Conservation (phyloP, 2,888 invertebrate genomes). For the Pandemis corylana region DNA sequence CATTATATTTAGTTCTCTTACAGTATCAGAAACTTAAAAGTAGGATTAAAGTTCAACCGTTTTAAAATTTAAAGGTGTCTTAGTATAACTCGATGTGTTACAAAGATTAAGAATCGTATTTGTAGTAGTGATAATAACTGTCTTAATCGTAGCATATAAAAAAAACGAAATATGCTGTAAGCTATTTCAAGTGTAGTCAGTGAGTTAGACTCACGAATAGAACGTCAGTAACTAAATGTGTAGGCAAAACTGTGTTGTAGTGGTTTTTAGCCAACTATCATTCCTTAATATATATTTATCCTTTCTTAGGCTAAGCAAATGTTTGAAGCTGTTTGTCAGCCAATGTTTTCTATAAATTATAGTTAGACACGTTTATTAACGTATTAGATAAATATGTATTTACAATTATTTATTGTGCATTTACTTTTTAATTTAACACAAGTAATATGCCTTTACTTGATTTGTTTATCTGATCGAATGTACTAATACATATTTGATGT, state of each 20-base stretch:
- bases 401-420: not conserved
- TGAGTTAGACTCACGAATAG: constrained; percentile 11
- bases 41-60: not conserved
- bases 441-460: too few species aligned
- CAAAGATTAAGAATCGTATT: not conserved
- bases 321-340: not conserved
- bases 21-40: constrained; percentile 1
- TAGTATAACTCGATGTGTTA: not conserved
- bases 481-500: not conserved
- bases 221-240: not conserved
- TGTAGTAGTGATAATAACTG: not conserved
- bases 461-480: too few species aligned
- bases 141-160: not conserved
- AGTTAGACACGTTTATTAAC: not conserved
- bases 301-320: not conserved
- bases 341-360: not conserved
- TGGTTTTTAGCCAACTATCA: not conserved
- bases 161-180: not conserved
- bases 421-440: not conserved
- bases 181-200: not conserved
- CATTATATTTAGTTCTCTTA: not conserved
- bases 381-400: too few species aligned
- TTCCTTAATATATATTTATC: not conserved
- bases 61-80: not conserved
- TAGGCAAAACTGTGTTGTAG: not conserved